Conservation (phyloP, 1,140 invertebrate genomes). For the Drosophila guanche region DNA sequence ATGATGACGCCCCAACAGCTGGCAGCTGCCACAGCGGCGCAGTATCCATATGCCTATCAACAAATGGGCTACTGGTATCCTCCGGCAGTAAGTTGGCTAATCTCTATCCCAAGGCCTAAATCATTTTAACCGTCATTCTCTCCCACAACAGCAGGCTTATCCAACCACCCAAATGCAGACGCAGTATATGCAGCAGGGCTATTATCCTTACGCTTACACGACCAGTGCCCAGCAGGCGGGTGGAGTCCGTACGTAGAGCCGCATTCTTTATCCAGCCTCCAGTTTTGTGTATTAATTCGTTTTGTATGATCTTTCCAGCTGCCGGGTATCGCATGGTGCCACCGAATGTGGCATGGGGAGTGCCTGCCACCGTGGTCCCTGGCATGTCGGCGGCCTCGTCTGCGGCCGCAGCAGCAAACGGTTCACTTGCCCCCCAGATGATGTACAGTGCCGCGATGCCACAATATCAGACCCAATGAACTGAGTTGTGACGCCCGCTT, state of each 20-base stretch:
- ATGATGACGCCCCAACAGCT: slow-evolving; percentile 77
- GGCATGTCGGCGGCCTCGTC: slow-evolving; percentile 85
- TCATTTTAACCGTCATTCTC: slow-evolving; percentile 18
- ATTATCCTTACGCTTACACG: slow-evolving; percentile 84
- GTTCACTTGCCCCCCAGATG: slow-evolving; percentile 86
- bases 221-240: slow-evolving; percentile 83
- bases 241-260: slow-evolving; percentile 65
- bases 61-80: slow-evolving; percentile 93
- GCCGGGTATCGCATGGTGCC: slow-evolving; percentile 84
- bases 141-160: slow-evolving; percentile 60
- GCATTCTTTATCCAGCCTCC: neutral
- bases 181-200: slow-evolving; percentile 88
- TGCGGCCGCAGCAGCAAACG: slow-evolving; percentile 84
- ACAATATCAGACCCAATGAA: slow-evolving; percentile 91
- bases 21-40: slow-evolving; percentile 84
- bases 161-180: slow-evolving; percentile 85
- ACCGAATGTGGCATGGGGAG: slow-evolving; percentile 85
- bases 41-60: slow-evolving; percentile 88
- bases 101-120: neutral
- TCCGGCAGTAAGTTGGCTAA: slow-evolving; percentile 71
- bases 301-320: slow-evolving; percentile 53
- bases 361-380: slow-evolving; percentile 84
- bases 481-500: slow-evolving; percentile 78
- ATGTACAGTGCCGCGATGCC: slow-evolving; percentile 91
- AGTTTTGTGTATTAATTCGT: slow-evolving; percentile 15